A percentile compares a stretch with the other conserved stretches of the same genome.
phyloP scores from a whole-genome alignment of 2,113 vertebrate genomes.

The Odocoileus hemionus region DNA sequence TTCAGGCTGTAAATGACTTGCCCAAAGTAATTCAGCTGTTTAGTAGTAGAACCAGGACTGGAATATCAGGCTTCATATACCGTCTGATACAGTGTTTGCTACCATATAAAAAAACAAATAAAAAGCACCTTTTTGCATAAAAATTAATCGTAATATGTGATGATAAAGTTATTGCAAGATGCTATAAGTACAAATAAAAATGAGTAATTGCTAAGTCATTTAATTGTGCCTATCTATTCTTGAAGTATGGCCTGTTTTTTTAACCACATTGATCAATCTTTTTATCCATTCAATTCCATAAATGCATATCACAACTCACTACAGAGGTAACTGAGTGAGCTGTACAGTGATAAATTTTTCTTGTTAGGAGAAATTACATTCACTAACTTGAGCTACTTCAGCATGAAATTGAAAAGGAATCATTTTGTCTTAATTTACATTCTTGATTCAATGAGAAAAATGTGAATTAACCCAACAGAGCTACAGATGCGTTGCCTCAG shows the following conservation, averaged over 20 bases:
- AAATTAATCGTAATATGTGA: conserved; percentile 49
- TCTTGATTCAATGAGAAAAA: conserved; percentile 98
- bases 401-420: conserved; percentile 99
- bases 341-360: conserved; percentile 98
- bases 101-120: not conserved
- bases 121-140: conserved; percentile 35
- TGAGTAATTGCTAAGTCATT: conserved; percentile 79
- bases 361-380: conserved; percentile 99
- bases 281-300: conserved; percentile 82
- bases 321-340: conserved; percentile 90
- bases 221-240: conserved; percentile 83
- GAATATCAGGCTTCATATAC: not conserved
- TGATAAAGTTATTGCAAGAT: conserved; percentile 57
- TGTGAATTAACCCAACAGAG: conserved; percentile 89
- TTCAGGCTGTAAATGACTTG: not conserved
- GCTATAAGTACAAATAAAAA: conserved; percentile 56
- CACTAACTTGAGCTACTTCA: conserved; percentile 99
- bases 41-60: not conserved
- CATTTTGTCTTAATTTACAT: conserved; percentile 99
- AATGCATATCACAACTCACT: conserved; percentile 80
- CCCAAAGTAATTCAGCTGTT: not conserved
- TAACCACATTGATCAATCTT: conserved; percentile 92
- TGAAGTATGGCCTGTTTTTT: conserved; percentile 83
- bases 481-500: conserved; percentile 75
- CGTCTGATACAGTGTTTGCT: not conserved